Base-by-base conservation (phyloP, 1,140 invertebrate genomes). In the Dicyema japonicum region DNA sequence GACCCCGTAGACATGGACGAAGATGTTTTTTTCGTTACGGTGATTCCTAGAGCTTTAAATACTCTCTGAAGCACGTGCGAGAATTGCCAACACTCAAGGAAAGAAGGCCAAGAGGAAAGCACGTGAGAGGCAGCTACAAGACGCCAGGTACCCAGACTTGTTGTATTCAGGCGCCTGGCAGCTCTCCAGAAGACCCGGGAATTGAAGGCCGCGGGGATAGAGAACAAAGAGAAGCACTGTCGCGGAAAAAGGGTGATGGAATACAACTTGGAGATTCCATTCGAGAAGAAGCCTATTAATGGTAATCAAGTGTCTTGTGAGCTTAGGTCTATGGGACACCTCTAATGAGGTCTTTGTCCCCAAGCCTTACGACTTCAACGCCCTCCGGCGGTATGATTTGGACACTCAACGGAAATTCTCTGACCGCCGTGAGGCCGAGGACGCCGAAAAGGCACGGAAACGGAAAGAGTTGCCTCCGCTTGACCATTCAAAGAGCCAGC, bases 1-100 rank as follows among this genome's bases (percentile, higher is more conserved):
- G 85, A 94, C 59, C 82, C 85, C n/a, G 80, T 92, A 40, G 85
- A 94, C 44, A 94, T 94, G 85, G 85, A 94, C 56, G 82, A 94
- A 64, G 82, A 92, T 64, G 88, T 97, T 62, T 94, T 94, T 42
- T 61, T 97, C 15, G 97, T 94, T 60, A 88, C 88, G 24, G 88
- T 85, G 50, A 85, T 97, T 24, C 90, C 90, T 58, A 74, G 74
- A 94, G 50, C 47, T 94, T 40, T 85, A 97, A 53, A 97, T 97
- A 85, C 51, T 97, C 21, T 92, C 80, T 0, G 88, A 97, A 56
- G 88, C 88, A 3, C 59, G 88, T 40, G 88, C 88, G 24, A 64
- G 88, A 42, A 55, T 97, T 14, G 88, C 88, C 1, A 97, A 97
- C 47, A 97, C 88, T 2, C 85, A 97, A 45, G 88, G 88, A 16